phyloP scores from a whole-genome alignment of 1,140 invertebrate species.

The Meteorus sp. region DNA sequence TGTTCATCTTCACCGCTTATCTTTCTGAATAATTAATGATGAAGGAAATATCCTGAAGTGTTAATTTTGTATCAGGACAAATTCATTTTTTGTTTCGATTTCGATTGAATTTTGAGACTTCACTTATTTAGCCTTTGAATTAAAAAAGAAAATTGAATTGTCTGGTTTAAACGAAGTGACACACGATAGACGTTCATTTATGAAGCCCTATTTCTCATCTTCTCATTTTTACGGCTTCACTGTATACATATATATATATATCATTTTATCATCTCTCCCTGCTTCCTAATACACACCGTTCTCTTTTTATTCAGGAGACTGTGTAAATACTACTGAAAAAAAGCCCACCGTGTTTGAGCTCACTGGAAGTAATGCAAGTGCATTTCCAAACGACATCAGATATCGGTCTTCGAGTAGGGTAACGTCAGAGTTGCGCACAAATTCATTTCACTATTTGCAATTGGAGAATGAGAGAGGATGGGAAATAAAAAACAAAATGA shows the following conservation, averaged over 20 bases:
- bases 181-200: conserved; percentile 7
- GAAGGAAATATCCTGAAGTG: no score
- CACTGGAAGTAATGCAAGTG: conserved; percentile 9
- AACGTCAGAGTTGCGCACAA: no score
- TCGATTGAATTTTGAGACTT: background rate
- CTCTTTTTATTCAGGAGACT: conserved; percentile 3
- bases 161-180: background rate
- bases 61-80: no score
- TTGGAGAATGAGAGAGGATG: no score
- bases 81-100: no score
- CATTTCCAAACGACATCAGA: conserved; percentile 16
- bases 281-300: no score
- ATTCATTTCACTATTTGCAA: conserved; percentile 6
- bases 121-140: background rate
- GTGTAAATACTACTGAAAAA: conserved; percentile 8
- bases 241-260: conserved; percentile 1
- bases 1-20: no score
- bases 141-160: background rate
- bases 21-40: no score
- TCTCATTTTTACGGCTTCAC: conserved; percentile 10
- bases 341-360: conserved; percentile 2
- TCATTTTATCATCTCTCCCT: background rate
- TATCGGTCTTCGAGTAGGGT: background rate
- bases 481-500: no score
- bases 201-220: conserved; percentile 11